Conservation (phyloP, 2,888 invertebrate genomes). For the Cataglyphis rosenhaueri region DNA sequence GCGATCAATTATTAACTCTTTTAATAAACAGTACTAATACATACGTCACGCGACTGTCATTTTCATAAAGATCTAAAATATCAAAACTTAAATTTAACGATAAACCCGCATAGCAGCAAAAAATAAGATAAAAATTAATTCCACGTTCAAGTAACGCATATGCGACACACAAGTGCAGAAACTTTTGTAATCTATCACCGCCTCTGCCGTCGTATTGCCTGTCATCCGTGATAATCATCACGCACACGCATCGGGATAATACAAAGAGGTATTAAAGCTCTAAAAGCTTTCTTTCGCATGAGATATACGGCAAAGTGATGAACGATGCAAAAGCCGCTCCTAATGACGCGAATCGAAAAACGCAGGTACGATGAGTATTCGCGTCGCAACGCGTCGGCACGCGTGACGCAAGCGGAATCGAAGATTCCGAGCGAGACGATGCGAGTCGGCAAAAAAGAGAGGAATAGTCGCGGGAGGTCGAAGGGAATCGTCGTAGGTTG, state of each 20-base stretch:
- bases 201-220: background rate
- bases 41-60: background rate
- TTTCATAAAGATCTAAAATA: background rate
- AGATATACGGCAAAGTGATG: constrained; percentile 10
- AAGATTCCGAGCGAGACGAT: constrained; percentile 51
- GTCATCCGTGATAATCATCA: constrained; percentile 33
- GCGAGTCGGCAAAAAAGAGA: constrained; percentile 27
- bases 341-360: constrained; percentile 24
- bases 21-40: background rate
- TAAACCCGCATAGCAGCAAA: background rate
- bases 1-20: background rate
- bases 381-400: constrained; percentile 23
- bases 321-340: background rate
- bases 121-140: constrained; percentile 27
- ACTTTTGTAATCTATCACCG: constrained; percentile 33
- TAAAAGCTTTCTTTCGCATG: constrained; percentile 31
- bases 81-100: background rate
- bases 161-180: background rate
- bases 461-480: constrained; percentile 64
- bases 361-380: background rate
- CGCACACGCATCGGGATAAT: constrained; percentile 17
- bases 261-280: constrained; percentile 9
- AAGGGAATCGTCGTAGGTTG: constrained; percentile 75
- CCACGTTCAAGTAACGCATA: background rate
- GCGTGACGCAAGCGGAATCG: background rate